Evolutionary conservation across 1,140 invertebrate species (phyloP).

Genomic region (Drosophila repleta): DNA sequence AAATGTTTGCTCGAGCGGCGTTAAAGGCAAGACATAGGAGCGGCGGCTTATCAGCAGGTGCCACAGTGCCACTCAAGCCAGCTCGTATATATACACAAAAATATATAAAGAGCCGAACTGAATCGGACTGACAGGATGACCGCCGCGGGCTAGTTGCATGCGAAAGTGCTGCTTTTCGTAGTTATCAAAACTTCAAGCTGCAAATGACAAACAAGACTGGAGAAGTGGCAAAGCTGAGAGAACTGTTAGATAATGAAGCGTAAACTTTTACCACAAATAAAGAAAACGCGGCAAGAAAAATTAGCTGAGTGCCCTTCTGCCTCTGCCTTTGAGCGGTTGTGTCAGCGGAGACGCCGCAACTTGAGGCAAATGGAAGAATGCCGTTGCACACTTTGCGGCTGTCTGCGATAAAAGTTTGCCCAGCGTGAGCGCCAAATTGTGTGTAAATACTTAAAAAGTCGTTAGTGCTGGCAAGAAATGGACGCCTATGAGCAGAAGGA

Average conservation of each 20-base stretch:
- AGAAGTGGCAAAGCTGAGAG: background rate
- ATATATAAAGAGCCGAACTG: background rate
- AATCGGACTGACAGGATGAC: constrained; percentile 31
- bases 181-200: constrained; percentile 47
- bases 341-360: constrained; percentile 13
- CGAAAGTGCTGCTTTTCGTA: constrained; percentile 8
- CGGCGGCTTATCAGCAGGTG: constrained; percentile 51
- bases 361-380: constrained; percentile 39
- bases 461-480: constrained; percentile 52
- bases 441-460: constrained; percentile 79
- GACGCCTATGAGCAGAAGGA: constrained; percentile 13
- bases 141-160: constrained; percentile 15
- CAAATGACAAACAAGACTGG: constrained; percentile 25
- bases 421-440: constrained; percentile 57
- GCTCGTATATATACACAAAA: background rate
- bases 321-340: constrained; percentile 31
- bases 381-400: constrained; percentile 53
- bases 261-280: constrained; percentile 45
- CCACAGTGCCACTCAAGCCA: constrained; percentile 7
- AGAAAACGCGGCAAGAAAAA: constrained; percentile 30
- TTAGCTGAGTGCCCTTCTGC: constrained; percentile 25
- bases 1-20: constrained; percentile 51
- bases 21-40: constrained; percentile 21
- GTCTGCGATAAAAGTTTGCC: constrained; percentile 57
- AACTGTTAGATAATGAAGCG: constrained; percentile 60